Percentiles rank a stretch among this genome's conserved stretches.
Conservation (phyloP, 2,888 invertebrate genomes). For the Dolichopus griseipennis region DNA sequence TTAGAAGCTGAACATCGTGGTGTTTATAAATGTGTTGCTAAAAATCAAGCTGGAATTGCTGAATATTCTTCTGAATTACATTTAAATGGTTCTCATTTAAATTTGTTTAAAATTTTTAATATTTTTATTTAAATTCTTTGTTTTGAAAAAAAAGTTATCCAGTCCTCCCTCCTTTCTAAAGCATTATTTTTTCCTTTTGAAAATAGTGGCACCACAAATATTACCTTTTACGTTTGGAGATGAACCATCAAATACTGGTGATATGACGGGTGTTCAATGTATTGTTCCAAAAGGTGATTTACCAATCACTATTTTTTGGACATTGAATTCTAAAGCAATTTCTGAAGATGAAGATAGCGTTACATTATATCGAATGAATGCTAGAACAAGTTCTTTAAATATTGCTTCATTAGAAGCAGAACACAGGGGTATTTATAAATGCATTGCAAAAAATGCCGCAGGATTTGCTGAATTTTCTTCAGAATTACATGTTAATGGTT, state of each 20-base stretch:
- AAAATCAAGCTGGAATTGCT: conserved; percentile 56
- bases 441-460: conserved; percentile 52
- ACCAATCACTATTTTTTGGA: conserved; percentile 64
- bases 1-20: conserved; percentile 48
- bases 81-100: conserved; percentile 45
- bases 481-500: conserved; percentile 35
- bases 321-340: conserved; percentile 51
- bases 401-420: conserved; percentile 50
- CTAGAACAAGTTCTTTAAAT: conserved; percentile 49
- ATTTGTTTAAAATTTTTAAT: conserved; percentile 10
- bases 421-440: conserved; percentile 56
- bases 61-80: conserved; percentile 50
- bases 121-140: conserved; percentile 24
- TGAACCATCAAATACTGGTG: conserved; percentile 50
- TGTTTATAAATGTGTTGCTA: conserved; percentile 63
- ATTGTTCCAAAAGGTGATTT: conserved; percentile 64
- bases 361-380: conserved; percentile 48
- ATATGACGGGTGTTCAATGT: conserved; percentile 57
- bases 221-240: conserved; percentile 50
- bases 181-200: background rate
- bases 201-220: conserved; percentile 46
- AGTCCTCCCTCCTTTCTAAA: background rate
- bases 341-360: conserved; percentile 56
- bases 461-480: conserved; percentile 43
- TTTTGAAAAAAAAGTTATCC: background rate